Percentiles rank a stretch among this genome's conserved stretches.
phyloP scores from a whole-genome alignment of 2,113 vertebrate species.

The Oenanthe oenanthe region DNA sequence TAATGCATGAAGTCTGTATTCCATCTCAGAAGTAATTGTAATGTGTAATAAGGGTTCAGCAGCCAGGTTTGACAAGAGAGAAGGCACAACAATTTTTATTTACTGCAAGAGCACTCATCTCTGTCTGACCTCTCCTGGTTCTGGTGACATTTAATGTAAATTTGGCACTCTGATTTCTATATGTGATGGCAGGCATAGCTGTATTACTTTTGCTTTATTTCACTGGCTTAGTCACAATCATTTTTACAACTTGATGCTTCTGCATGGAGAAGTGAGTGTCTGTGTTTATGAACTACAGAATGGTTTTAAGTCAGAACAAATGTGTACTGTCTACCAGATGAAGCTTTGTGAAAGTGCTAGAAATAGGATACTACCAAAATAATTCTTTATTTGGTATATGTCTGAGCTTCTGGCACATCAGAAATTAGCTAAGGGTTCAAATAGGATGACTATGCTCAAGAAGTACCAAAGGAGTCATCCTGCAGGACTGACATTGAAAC shows the following conservation, averaged over 20 bases:
- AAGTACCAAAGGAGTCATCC: background rate
- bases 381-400: background rate
- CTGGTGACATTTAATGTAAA: slow-evolving; percentile 37
- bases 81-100: slow-evolving; percentile 63
- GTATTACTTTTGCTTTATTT: background rate
- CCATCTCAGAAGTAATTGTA: slow-evolving; percentile 64
- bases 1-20: slow-evolving; percentile 64
- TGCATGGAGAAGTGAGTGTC: background rate
- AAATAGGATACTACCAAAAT: background rate
- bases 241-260: background rate
- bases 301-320: background rate
- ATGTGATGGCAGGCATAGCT: background rate
- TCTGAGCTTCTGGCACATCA: background rate
- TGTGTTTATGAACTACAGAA: background rate
- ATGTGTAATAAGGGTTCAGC: slow-evolving; percentile 50
- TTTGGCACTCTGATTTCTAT: background rate
- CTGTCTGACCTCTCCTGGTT: slow-evolving; percentile 33
- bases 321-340: background rate
- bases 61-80: slow-evolving; percentile 51
- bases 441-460: background rate
- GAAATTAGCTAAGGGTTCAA: background rate
- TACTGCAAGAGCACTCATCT: slow-evolving; percentile 51
- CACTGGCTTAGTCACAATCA: background rate
- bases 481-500: background rate
- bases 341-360: background rate